A percentile compares a stretch with the other conserved stretches of the same genome.
These are phyloP conservation scores for Hycleus phaleratus DNA, from an alignment of 1,140 invertebrate species.

Conservation along the genomic window DNA sequence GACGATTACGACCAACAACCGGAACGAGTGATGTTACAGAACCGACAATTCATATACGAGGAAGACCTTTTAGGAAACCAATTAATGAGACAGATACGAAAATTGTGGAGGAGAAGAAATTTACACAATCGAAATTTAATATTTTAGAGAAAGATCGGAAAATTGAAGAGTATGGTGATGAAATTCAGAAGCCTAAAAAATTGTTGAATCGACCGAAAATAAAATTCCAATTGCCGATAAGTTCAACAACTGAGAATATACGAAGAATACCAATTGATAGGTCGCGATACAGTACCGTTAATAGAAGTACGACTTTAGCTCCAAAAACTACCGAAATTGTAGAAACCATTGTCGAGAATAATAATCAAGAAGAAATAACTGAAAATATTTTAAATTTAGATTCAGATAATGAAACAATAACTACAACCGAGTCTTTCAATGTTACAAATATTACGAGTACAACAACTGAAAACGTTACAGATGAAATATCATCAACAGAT, in stretches of 20 bases:
- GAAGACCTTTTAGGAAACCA: not conserved
- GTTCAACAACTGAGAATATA: too few relatives aligned
- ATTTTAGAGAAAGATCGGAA: not conserved
- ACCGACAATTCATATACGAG: not conserved
- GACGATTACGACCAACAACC: slow-evolving; percentile 21
- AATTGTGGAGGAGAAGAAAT: not conserved
- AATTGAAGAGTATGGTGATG: too few relatives aligned
- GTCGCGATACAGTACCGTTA: slow-evolving; percentile 2
- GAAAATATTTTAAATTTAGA: too few relatives aligned
- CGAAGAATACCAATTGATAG: not conserved
- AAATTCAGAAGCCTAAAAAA: too few relatives aligned
- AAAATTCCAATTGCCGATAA: too few relatives aligned
- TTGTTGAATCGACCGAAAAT: too few relatives aligned
- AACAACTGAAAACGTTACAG: slow-evolving; percentile 7
- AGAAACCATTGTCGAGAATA: not conserved
- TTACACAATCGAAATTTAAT: not conserved
- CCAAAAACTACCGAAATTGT: too few relatives aligned
- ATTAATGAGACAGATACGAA: not conserved
- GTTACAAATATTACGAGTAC: too few relatives aligned
- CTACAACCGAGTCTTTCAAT: too few relatives aligned
- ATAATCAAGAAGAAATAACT: not conserved
- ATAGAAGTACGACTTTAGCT: not conserved
- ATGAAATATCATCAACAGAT: not conserved
- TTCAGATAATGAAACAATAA: too few relatives aligned
- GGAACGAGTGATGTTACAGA: not conserved